These are phyloP conservation scores for Alloscopus bannaensis DNA, from an alignment of 2,888 invertebrate genomes.

Conservation along the genomic window DNA sequence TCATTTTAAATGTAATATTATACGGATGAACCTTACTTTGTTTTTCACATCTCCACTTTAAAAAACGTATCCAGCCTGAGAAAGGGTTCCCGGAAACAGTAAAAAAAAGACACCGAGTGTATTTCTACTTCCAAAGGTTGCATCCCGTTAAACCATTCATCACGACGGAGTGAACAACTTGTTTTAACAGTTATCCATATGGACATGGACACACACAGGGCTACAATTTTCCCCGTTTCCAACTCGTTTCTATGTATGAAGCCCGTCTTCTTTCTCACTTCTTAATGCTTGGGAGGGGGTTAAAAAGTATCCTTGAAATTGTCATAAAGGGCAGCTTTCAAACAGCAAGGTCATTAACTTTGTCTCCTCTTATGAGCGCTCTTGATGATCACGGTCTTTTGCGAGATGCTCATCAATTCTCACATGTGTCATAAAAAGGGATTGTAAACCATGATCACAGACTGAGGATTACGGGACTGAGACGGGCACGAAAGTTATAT, in stretches of 20 bases:
- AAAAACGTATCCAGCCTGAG: slow-evolving; percentile 16
- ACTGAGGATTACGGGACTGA: slow-evolving; percentile 41
- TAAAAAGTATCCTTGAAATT: slow-evolving; percentile 63
- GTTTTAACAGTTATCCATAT: slow-evolving; percentile 44
- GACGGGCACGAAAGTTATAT: no score
- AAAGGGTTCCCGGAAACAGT: slow-evolving; percentile 49
- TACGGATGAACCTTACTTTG: no score
- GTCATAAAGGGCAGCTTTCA: slow-evolving; percentile 63
- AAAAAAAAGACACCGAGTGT: background rate
- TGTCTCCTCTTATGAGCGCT: slow-evolving; percentile 53
- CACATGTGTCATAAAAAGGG: slow-evolving; percentile 60
- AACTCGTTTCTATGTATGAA: slow-evolving; percentile 34
- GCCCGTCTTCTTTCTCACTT: slow-evolving; percentile 37
- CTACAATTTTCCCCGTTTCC: slow-evolving; percentile 6
- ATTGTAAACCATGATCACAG: slow-evolving; percentile 57
- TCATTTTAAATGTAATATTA: slow-evolving; percentile 24
- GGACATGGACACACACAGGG: no score
- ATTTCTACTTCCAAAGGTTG: slow-evolving; percentile 18
- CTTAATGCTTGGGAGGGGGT: slow-evolving; percentile 47
- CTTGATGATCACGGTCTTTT: slow-evolving; percentile 22
- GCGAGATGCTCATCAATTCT: slow-evolving; percentile 42
- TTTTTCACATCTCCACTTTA: background rate
- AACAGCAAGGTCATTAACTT: slow-evolving; percentile 65
- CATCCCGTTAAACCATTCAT: slow-evolving; percentile 57
- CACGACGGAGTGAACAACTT: slow-evolving; percentile 45